Percentiles rank a stretch among this genome's conserved stretches.
These are phyloP conservation scores for Tachina lurida DNA, from an alignment of 2,888 invertebrate species.

Conservation along the genomic window DNA sequence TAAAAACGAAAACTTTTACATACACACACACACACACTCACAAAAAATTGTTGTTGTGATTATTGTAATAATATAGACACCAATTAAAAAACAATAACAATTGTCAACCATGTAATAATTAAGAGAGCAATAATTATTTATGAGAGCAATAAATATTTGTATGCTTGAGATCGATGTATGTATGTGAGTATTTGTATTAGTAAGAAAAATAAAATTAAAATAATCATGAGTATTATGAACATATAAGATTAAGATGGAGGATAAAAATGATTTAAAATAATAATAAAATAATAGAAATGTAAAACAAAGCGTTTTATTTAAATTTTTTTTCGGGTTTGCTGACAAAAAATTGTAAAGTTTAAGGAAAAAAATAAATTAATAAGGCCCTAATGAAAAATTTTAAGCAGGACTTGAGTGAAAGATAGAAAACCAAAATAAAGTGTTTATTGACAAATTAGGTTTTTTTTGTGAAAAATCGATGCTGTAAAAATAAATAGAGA, in stretches of 20 bases:
- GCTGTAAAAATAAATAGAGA: conserved; percentile 23
- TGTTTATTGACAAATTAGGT: not conserved
- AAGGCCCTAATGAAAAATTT: not conserved
- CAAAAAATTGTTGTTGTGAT: conserved; percentile 59
- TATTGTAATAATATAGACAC: conserved; percentile 65
- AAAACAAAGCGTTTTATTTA: not conserved
- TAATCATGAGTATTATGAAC: not conserved
- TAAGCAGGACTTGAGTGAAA: not conserved
- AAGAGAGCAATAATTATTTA: conserved; percentile 48
- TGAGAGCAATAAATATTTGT: conserved; percentile 35
- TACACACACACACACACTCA: conserved; percentile 41
- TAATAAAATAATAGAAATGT: not conserved
- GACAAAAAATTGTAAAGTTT: not conserved
- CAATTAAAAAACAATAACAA: conserved; percentile 68
- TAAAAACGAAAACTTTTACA: conserved; percentile 62
- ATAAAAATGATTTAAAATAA: not conserved
- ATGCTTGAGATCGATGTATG: not conserved
- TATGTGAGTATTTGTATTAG: not conserved
- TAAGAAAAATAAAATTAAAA: no score
- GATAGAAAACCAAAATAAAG: not conserved
- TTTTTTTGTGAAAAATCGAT: not conserved
- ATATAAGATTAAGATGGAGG: not conserved
- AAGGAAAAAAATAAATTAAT: not conserved
- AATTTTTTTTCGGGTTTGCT: no score
- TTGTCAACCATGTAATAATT: conserved; percentile 54